Percentiles rank a stretch among this genome's conserved stretches.
Evolutionary conservation across 2,888 invertebrate genomes (phyloP).

Genomic region (Ormyrus rosae): DNA sequence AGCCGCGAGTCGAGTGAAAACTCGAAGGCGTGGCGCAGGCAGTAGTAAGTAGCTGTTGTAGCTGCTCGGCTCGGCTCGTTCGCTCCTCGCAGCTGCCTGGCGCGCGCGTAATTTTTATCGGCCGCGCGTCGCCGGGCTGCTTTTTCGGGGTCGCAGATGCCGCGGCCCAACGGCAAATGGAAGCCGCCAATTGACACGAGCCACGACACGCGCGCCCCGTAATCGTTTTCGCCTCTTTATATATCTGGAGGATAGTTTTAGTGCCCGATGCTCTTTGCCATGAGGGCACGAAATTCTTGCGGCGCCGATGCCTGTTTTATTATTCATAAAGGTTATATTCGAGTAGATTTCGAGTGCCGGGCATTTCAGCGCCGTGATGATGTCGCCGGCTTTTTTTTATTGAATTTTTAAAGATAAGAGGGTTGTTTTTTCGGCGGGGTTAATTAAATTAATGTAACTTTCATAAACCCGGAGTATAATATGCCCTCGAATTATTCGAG

Average conservation of each 20-base stretch:
- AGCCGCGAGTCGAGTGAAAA: slow-evolving; percentile 9
- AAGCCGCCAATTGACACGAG: slow-evolving; percentile 70
- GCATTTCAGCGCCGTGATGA: too few relatives aligned
- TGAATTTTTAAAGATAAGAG: too few relatives aligned
- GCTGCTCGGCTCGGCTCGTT: not conserved
- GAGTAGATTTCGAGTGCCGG: not conserved
- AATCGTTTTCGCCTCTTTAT: too few relatives aligned
- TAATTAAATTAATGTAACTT: too few relatives aligned
- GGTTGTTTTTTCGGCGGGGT: too few relatives aligned
- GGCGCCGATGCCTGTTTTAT: not conserved
- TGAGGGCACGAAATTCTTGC: too few relatives aligned
- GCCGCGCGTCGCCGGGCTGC: slow-evolving; percentile 53
- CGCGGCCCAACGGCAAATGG: slow-evolving; percentile 66
- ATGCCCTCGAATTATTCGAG: too few relatives aligned
- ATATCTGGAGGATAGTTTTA: not conserved
- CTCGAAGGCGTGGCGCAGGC: not conserved
- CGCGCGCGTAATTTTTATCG: slow-evolving; percentile 68
- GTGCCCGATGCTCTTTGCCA: not conserved
- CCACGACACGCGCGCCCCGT: slow-evolving; percentile 52
- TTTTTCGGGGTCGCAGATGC: slow-evolving; percentile 71
- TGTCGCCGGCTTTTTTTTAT: too few relatives aligned
- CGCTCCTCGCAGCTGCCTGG: slow-evolving; percentile 58
- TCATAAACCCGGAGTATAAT: too few relatives aligned
- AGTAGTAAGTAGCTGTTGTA: slow-evolving; percentile 1
- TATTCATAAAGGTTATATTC: slow-evolving; percentile 9